Conservation (phyloP, 2,797 vertebrate species). For the Novumbra hubbsi region DNA sequence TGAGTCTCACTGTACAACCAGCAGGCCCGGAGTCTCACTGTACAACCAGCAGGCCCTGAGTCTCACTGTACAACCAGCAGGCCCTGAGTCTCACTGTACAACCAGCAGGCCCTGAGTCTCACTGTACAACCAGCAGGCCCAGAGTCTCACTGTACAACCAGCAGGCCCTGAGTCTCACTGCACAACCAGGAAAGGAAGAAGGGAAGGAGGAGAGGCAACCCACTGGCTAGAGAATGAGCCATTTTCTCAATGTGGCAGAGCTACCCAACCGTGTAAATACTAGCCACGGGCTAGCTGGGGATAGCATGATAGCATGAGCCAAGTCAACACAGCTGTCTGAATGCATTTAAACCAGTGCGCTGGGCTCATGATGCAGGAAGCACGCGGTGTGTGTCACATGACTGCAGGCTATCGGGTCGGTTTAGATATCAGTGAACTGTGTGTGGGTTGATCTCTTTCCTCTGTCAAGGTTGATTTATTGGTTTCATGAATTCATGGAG, state of each 20-base stretch:
- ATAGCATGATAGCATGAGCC: constrained; percentile 3
- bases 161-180: too few species aligned
- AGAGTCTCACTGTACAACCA: too few species aligned
- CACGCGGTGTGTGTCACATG: too few species aligned
- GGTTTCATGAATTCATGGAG: background rate
- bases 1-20: background rate
- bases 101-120: too few species aligned
- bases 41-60: too few species aligned
- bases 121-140: too few species aligned
- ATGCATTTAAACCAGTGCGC: background rate
- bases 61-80: too few species aligned
- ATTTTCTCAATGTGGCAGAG: background rate
- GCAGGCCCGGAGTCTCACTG: too few species aligned
- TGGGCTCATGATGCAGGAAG: background rate
- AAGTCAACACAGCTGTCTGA: background rate
- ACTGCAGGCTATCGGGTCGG: too few species aligned
- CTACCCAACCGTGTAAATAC: background rate
- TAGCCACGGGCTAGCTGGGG: background rate
- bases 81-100: too few species aligned
- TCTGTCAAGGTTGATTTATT: background rate
- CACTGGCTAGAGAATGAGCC: background rate
- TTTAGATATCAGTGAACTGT: background rate
- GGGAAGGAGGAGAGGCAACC: background rate
- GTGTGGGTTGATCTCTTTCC: background rate
- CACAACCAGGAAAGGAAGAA: background rate